A percentile compares a stretch with the other conserved stretches of the same genome.
phyloP scores from a whole-genome alignment of 2,797 vertebrate species.

The Toxotes lorentzi region DNA sequence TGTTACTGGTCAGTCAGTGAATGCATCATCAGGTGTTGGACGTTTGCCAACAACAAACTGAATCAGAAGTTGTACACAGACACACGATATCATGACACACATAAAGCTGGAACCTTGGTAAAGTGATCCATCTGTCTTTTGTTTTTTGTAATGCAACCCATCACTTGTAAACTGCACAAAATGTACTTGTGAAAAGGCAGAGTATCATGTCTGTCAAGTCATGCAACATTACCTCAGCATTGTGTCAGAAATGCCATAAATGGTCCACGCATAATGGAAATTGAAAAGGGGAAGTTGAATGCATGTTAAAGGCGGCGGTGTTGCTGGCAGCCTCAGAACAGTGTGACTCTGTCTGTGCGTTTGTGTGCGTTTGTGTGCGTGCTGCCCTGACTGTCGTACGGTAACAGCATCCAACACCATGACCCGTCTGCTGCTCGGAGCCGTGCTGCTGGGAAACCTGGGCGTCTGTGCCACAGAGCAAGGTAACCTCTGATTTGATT shows the following conservation, averaged over 20 bases:
- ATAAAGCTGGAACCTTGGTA: not conserved
- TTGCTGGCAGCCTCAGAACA: slow-evolving; percentile 26
- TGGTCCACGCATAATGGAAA: not conserved
- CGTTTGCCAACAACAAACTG: too few relatives aligned
- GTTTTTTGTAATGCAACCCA: not conserved
- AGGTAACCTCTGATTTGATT: slow-evolving; percentile 61
- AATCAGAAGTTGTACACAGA: not conserved
- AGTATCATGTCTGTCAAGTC: not conserved
- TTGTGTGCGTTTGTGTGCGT: not conserved
- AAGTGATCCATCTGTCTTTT: not conserved
- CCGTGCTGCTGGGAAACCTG: slow-evolving; percentile 62
- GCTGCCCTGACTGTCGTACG: not conserved
- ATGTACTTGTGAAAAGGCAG: slow-evolving; percentile 29
- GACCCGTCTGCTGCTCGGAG: slow-evolving; percentile 55
- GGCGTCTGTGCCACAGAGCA: slow-evolving; percentile 16
- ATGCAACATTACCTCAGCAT: too few relatives aligned
- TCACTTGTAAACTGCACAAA: not conserved
- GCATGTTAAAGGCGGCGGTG: slow-evolving; percentile 36
- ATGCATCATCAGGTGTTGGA: not conserved
- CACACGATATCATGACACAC: not conserved
- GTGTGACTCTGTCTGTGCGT: not conserved
- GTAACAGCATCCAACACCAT: slow-evolving; percentile 43
- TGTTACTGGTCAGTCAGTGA: not conserved
- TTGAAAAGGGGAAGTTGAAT: slow-evolving; percentile 46
- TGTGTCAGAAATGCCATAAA: slow-evolving; percentile 14